Percentiles rank a stretch among this genome's conserved stretches.
Evolutionary conservation across 2,888 invertebrate genomes (phyloP).

Genomic region (Trachelus iudaicus): DNA sequence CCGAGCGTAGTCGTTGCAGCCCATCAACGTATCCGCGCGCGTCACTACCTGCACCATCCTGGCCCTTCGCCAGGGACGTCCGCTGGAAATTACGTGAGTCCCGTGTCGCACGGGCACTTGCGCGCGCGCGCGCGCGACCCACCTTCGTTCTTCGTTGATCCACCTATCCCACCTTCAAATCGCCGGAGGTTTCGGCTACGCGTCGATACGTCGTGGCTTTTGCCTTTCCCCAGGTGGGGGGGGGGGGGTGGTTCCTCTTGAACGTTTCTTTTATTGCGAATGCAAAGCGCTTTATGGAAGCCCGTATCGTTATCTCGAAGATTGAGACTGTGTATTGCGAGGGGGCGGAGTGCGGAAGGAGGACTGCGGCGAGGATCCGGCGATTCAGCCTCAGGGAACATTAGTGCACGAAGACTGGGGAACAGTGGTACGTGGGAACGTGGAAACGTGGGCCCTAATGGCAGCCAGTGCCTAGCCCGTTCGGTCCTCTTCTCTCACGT

Average conservation of each 20-base stretch:
- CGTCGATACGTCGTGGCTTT: not conserved
- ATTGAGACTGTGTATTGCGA: slow-evolving; percentile 56
- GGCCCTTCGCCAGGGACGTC: slow-evolving; percentile 32
- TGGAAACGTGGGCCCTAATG: too few species aligned
- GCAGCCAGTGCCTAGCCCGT: not conserved
- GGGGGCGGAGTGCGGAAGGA: slow-evolving; percentile 29
- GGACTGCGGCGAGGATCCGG: slow-evolving; percentile 19
- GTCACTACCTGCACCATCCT: not conserved
- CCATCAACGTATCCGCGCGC: not conserved
- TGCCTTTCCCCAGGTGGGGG: slow-evolving; percentile 37
- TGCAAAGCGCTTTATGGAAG: slow-evolving; percentile 51
- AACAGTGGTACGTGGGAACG: too few species aligned
- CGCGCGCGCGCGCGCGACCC: not conserved
- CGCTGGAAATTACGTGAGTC: slow-evolving; percentile 33
- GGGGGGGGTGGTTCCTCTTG: slow-evolving; percentile 52
- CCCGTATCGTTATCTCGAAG: slow-evolving; percentile 45
- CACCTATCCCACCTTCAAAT: too few species aligned
- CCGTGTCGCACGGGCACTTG: not conserved
- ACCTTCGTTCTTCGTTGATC: too few species aligned
- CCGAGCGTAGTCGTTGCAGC: not conserved
- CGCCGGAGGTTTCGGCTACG: not conserved
- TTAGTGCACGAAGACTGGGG: slow-evolving; percentile 45
- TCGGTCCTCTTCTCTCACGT: not conserved
- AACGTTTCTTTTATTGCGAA: slow-evolving; percentile 55
- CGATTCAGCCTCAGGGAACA: slow-evolving; percentile 49